Evolutionary conservation across 2,113 vertebrate genomes (phyloP), one percentile per base, ranked within the genome.

Genomic region (Paracanthobrama guichenoti): DNA sequence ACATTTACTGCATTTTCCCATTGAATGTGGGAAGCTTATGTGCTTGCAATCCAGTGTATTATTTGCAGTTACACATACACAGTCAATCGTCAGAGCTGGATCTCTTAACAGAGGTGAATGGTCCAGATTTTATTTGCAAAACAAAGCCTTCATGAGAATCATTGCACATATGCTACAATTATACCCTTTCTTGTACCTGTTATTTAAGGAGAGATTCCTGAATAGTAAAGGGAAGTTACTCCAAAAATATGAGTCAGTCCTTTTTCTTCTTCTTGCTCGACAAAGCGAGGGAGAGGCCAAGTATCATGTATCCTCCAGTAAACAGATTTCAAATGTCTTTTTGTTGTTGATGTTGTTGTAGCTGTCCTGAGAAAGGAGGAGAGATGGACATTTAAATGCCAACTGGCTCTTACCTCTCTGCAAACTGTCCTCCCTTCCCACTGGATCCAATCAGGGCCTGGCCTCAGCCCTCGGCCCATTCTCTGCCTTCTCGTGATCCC

Each of bases 331-430:
- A 11, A 26, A 74, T 73, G 42, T 72, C 35, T 9, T 24, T 75
- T 48, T 26, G 53, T 55, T 55, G 53, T 7, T 14, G 18, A 42
- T 24, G 18, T 53, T 18, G 60, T 39, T 59, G 75, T 31, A 67
- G 59, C 46, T 46, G 48, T 84, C 59, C 50, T 77, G 74, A 76
- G 74, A 84, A 78, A 22, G 84, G 73, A 74, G 85, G 81, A 88
- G 83, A 89, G 89, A 86, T 78, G 86, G 87, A 81, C 86, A 88
- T 85, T 59, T 46, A 84, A 88, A 88, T 88, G 87, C 87, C 74
- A 60, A 86, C 50, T 88, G 90, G 87, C 87, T 89, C 90, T 93
- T 92, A 92, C 90, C 91, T 91, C 88, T 86, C 59, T 12, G 83
- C 83, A 89, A 86, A 84, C 86, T 89, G 86, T 87, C 86, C 86